phyloP scores from a whole-genome alignment of 2,797 vertebrate species.

The Neostethus bicornis region DNA sequence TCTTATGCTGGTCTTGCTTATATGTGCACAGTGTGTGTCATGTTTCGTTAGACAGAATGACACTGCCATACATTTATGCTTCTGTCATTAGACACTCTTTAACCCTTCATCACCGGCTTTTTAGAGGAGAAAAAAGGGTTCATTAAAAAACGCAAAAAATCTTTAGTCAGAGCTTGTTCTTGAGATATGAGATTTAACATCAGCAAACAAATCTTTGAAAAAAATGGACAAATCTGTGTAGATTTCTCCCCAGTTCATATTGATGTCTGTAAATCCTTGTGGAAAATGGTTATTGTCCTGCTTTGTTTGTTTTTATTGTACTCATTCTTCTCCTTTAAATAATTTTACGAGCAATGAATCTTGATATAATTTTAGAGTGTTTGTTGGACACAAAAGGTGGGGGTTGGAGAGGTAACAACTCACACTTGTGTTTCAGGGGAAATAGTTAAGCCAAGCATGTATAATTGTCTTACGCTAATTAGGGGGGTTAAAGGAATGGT shows the following conservation, averaged over 20 bases:
- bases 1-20: conserved; percentile 45
- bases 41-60: conserved; percentile 75
- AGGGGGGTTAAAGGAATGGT: conserved; percentile 40
- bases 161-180: background rate
- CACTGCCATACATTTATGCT: conserved; percentile 48
- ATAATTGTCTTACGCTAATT: conserved; percentile 87
- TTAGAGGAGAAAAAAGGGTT: conserved; percentile 19
- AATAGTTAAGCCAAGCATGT: conserved; percentile 84
- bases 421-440: conserved; percentile 77
- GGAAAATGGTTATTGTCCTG: conserved; percentile 44
- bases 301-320: conserved; percentile 65
- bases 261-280: conserved; percentile 31
- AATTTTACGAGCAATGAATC: conserved; percentile 60
- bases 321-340: conserved; percentile 26
- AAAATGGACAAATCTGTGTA: conserved; percentile 4
- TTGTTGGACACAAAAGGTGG: conserved; percentile 38
- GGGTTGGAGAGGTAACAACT: conserved; percentile 62
- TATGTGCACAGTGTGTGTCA: conserved; percentile 74
- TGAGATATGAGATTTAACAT: conserved; percentile 8
- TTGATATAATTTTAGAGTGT: conserved; percentile 62
- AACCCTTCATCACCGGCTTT: conserved; percentile 5
- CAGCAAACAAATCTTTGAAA: conserved; percentile 15
- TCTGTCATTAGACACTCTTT: conserved; percentile 44
- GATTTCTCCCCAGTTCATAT: conserved; percentile 12
- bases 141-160: background rate